Evolutionary conservation across 2,113 vertebrate genomes (phyloP), one percentile per base, ranked within the genome.

Genomic region (Chaetodon auriga): DNA sequence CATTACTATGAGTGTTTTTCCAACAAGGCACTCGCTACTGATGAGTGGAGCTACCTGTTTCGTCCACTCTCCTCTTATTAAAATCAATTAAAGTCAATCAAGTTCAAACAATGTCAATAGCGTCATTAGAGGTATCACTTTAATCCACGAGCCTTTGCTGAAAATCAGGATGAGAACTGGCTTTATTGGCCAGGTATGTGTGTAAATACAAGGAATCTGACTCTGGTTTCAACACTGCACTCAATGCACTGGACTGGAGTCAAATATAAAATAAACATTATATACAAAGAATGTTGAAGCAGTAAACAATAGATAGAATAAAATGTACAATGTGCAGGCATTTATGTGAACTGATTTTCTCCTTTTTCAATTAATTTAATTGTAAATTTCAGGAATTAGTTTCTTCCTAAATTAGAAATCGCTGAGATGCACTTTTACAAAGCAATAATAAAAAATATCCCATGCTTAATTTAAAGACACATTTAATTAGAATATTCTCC

Each of bases 1-100:
- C 43, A 80, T 84, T 71, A 80, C 60, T 36, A 55, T 78, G 21
- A 30, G 36, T 69, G 0, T 49, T 35, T 76, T 18, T 16, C 66
- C 51, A 43, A 63, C 61, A 51, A 30, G 15, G 7, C 16, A 19
- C 54, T 70, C 69, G 12, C 49, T 62, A 15, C 45, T 21, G 30
- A 49, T 25, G 46, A 80, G 66, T 64, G 60, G 64, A 75, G 19
- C 55, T 57, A 55, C 54, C 66, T 57, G 58, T 62, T 55, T 4
- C 25, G 36, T 53, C 80, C 46, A 43, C 38, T 53, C 10, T 64
- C n/a, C 54, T 62, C 48, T 53, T 65, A 13, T 62, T 74, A 35
- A 80, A 79, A 80, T 16, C 62, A 41, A 38, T 30, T 30, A 30
- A 30, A 1, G 30, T 30, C 30, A 30, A 30, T 30, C 30, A 75